Evolutionary conservation across 2,888 invertebrate species (phyloP).

Genomic region (Zaprionus lineosus): DNA sequence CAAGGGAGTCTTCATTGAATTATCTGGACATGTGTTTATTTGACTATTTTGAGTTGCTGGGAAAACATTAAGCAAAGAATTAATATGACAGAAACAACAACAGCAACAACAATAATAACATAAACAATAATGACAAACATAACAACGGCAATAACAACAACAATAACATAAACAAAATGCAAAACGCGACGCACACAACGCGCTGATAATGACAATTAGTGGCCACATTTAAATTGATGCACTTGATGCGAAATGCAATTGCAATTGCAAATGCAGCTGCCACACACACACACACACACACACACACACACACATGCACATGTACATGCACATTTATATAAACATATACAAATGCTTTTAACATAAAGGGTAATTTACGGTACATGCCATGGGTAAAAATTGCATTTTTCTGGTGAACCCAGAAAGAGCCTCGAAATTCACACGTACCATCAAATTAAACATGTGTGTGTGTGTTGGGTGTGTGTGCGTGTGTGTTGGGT

Average conservation of each 20-base stretch:
- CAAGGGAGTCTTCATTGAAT: too few relatives aligned
- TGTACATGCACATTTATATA: too few relatives aligned
- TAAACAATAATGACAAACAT: constrained; percentile 13
- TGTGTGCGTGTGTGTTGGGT: constrained; percentile 3
- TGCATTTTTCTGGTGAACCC: constrained; percentile 74
- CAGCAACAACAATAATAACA: constrained; percentile 6
- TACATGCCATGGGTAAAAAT: constrained; percentile 58
- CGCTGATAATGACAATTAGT: constrained; percentile 78
- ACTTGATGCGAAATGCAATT: constrained; percentile 75
- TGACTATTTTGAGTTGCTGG: too few relatives aligned
- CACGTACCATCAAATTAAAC: constrained; percentile 66
- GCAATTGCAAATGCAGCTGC: constrained; percentile 51
- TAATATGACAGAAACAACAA: not conserved
- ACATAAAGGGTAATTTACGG: constrained; percentile 63
- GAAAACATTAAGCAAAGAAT: too few relatives aligned
- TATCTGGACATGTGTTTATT: too few relatives aligned
- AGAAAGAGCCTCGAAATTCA: constrained; percentile 69
- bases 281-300: constrained; percentile 6
- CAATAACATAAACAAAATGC: constrained; percentile 20
- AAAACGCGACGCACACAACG: constrained; percentile 50
- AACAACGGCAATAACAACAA: constrained; percentile 13
- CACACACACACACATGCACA: constrained; percentile 8
- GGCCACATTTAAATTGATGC: constrained; percentile 79
- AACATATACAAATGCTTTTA: constrained; percentile 1
- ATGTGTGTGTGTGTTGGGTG: constrained; percentile 1